phyloP scores from a whole-genome alignment of 2,888 invertebrate genomes.

The Caenorhabditis sp. region DNA sequence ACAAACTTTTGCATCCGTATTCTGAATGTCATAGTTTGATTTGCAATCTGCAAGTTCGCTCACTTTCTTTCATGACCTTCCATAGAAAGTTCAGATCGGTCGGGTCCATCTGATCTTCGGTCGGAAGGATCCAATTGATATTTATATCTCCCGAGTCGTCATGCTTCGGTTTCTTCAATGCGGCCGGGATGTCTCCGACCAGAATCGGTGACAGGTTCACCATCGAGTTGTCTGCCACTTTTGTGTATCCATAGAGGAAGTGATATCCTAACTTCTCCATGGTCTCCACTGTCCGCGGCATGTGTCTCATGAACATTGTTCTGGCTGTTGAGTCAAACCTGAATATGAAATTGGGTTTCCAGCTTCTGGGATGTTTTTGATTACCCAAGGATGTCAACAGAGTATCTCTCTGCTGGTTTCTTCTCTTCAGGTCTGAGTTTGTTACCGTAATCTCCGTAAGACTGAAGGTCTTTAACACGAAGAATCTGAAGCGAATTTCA shows the following conservation, averaged over 20 bases:
- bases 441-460: slow-evolving; percentile 47
- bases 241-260: slow-evolving; percentile 92
- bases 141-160: slow-evolving; percentile 68
- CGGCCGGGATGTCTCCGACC: slow-evolving; percentile 86
- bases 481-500: slow-evolving; percentile 32
- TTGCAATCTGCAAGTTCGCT: too few relatives aligned
- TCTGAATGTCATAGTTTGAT: too few relatives aligned
- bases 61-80: slow-evolving; percentile 76
- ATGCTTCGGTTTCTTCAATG: slow-evolving; percentile 52
- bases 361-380: not conserved
- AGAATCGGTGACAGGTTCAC: slow-evolving; percentile 92
- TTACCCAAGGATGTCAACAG: slow-evolving; percentile 67
- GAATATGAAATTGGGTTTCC: not conserved
- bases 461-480: slow-evolving; percentile 35
- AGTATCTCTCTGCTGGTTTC: slow-evolving; percentile 41
- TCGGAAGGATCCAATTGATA: slow-evolving; percentile 68
- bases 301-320: slow-evolving; percentile 77
- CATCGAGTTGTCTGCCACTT: slow-evolving; percentile 95
- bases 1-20: slow-evolving; percentile 72
- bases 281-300: slow-evolving; percentile 85
- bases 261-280: slow-evolving; percentile 87
- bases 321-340: slow-evolving; percentile 72
- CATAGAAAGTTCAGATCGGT: slow-evolving; percentile 75
- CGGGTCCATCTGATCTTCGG: slow-evolving; percentile 65
- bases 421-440: slow-evolving; percentile 15